Conservation (phyloP, 2,797 vertebrate genomes). For the Heteromormyrus szaboi region DNA sequence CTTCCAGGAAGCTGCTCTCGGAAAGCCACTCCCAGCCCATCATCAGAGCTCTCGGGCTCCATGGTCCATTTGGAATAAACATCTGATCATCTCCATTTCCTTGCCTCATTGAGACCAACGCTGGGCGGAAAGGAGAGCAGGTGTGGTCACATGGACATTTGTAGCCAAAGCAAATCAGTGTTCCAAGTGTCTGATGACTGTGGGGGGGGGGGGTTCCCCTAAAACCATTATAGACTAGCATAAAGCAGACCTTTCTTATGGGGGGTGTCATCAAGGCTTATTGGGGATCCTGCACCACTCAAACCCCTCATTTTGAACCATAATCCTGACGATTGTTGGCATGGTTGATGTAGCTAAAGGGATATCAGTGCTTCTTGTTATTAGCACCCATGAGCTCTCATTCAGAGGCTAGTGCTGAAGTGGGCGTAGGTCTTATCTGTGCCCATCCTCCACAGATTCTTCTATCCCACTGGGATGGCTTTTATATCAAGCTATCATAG, state of each 20-base stretch:
- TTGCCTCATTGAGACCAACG: not conserved
- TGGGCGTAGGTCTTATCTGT: not conserved
- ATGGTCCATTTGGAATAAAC: not conserved
- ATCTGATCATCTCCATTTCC: not conserved
- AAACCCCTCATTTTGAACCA: not conserved
- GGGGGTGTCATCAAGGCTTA: not conserved
- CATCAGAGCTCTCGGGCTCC: not conserved
- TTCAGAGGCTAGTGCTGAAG: conserved; percentile 18
- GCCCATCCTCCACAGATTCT: not conserved
- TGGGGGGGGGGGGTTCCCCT: not conserved
- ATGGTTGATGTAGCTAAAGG: not conserved
- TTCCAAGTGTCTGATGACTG: not conserved
- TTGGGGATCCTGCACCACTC: not conserved
- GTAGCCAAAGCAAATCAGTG: not conserved
- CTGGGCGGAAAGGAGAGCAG: not conserved
- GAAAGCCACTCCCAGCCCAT: not conserved
- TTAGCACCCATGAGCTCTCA: conserved; percentile 22
- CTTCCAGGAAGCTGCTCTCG: not conserved
- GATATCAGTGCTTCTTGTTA: conserved; percentile 21
- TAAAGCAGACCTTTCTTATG: not conserved
- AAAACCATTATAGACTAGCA: not conserved
- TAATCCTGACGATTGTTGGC: not conserved
- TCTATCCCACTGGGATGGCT: conserved; percentile 18
- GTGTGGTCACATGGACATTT: not conserved
- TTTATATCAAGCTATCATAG: not conserved